Base-by-base conservation (phyloP, 2,797 vertebrate genomes). In the Hippocampus kuda region DNA sequence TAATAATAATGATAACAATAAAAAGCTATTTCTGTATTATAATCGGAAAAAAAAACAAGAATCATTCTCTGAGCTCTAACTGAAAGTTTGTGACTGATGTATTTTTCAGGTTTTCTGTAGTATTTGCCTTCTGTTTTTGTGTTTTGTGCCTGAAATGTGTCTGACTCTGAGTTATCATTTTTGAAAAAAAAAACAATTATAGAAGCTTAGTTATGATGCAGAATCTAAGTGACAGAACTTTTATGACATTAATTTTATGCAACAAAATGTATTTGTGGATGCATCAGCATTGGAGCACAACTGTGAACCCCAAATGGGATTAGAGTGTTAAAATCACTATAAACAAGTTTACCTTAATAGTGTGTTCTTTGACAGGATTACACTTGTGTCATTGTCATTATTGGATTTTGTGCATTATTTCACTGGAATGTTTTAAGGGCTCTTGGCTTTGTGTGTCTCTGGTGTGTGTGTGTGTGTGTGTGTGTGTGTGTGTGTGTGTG, bases 391-490 rank as follows among this genome's bases (percentile, higher is more conserved):
- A 72, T 67, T 73, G 78, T 85, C 77, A 70, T 69, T 66, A 72
- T 57, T 76, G 73, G 57, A 70, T 81, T 77, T 86, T 69, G 77
- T 75, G 73, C 78, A 74, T 71, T 62, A 77, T 77, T 81, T 78
- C 70, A 76, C 66, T 44, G 65, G 77, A 83, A 75, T 83, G 77
- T 83, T 84, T 81, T 74, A 88, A 89, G 87, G 87, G 87, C 87
- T 87, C 69, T 75, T 72, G 84, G 80, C 78, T 77, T 78, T 53
- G 75, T 61, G 65, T 73, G 57, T 75, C 75, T 77, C 5, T 75
- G 68, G 64, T 69, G 84, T 88, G 85, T 88, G 88, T 42, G 41
- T 64, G 60, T 84, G 77, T 24, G 41, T 73, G 60, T 75, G 64
- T 69, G 85, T 88, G 85, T 88, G 88, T 42, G 41, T 53, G 75